phyloP scores from a whole-genome alignment of 1,140 invertebrate species.

The Ceratosolen solmsi region DNA sequence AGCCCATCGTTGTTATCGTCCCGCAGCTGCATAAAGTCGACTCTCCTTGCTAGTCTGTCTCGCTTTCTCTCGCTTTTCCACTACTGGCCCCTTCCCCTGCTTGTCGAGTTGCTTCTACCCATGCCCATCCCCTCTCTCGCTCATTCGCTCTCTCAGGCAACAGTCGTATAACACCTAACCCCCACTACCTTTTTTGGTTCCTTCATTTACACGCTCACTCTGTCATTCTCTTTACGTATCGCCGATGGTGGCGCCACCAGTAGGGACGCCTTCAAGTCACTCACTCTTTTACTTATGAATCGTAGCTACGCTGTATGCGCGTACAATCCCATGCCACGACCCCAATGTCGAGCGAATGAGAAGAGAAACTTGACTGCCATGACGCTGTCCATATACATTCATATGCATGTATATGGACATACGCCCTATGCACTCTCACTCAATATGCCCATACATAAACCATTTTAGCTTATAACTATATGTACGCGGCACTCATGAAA shows the following conservation, averaged over 20 bases:
- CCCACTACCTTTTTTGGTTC: constrained; percentile 7
- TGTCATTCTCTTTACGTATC: constrained; percentile 3
- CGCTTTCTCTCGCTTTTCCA: constrained; percentile 52
- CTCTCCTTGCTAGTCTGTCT: constrained; percentile 65
- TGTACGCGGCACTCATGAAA: constrained; percentile 17
- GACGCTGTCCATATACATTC: constrained; percentile 24
- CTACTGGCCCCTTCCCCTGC: constrained; percentile 15
- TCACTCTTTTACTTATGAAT: neutral
- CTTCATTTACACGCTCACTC: constrained; percentile 21
- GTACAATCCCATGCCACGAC: constrained; percentile 44
- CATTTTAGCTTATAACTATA: constrained; percentile 9
- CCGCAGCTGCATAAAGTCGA: constrained; percentile 76
- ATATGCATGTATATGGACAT: neutral
- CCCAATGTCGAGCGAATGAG: constrained; percentile 46
- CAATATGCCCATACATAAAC: neutral
- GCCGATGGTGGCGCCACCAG: neutral
- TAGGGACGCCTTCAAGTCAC: neutral
- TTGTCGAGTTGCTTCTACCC: neutral
- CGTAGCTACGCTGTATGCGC: constrained; percentile 22
- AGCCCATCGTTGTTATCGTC: constrained; percentile 76
- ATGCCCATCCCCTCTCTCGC: constrained; percentile 33
- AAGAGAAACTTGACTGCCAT: constrained; percentile 48
- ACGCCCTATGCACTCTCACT: neutral
- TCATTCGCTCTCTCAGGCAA: constrained; percentile 7
- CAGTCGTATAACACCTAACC: neutral